Percentiles rank a stretch among this genome's conserved stretches.
phyloP scores from a whole-genome alignment of 2,113 vertebrate species.

The Dissostichus mawsoni region DNA sequence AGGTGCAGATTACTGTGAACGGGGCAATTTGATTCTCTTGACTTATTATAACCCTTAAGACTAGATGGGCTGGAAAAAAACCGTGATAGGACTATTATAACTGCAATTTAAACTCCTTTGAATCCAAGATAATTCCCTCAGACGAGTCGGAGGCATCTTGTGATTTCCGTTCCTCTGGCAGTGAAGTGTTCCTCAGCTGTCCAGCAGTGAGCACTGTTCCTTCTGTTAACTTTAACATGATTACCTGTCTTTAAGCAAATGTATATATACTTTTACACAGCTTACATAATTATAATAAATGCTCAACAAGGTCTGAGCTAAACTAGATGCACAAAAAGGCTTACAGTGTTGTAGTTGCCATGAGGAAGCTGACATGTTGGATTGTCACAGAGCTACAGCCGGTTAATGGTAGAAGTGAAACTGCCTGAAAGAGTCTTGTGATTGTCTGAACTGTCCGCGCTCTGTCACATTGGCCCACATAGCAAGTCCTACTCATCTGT shows the following conservation, averaged over 20 bases:
- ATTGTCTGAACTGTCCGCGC: background rate
- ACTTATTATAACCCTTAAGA: slow-evolving; percentile 23
- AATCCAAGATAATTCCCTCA: background rate
- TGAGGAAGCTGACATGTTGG: background rate
- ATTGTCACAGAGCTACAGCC: background rate
- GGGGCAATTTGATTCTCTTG: slow-evolving; percentile 14
- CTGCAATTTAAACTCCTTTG: background rate
- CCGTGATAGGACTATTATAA: background rate
- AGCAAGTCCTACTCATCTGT: background rate
- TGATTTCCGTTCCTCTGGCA: slow-evolving; percentile 20
- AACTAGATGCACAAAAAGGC: slow-evolving; percentile 21
- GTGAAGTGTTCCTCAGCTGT: slow-evolving; percentile 45
- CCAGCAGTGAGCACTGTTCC: slow-evolving; percentile 33
- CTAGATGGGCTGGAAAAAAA: background rate
- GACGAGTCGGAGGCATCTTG: background rate
- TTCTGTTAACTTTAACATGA: background rate
- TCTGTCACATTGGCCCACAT: background rate
- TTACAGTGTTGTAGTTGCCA: background rate
- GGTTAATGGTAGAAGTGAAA: background rate
- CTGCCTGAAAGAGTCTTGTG: background rate
- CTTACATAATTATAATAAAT: background rate
- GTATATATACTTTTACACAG: slow-evolving; percentile 9
- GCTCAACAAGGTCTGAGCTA: background rate
- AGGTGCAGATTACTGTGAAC: slow-evolving; percentile 36
- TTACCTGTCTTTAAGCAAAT: background rate